These are phyloP conservation scores for Alsophila aescularia DNA, from an alignment of 2,888 invertebrate species.

Conservation along the genomic window DNA sequence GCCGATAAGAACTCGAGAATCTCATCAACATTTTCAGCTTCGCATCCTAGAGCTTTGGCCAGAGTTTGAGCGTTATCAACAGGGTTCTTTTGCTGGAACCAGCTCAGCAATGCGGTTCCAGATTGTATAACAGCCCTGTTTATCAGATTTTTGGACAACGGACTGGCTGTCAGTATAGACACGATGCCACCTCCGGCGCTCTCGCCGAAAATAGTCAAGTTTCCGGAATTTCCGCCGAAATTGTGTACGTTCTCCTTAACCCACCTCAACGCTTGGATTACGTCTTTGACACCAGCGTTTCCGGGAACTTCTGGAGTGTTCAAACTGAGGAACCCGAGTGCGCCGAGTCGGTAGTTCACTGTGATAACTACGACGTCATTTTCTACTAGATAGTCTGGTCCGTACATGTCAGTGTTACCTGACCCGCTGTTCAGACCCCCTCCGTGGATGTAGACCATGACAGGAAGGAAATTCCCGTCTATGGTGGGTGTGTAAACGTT, in stretches of 20 bases:
- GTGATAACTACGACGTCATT: constrained; percentile 84
- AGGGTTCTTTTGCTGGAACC: constrained; percentile 60
- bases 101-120: constrained; percentile 56
- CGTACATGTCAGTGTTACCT: constrained; percentile 74
- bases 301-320: constrained; percentile 77
- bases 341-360: constrained; percentile 81
- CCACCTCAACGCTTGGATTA: constrained; percentile 71
- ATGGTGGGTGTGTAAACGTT: constrained; percentile 87
- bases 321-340: constrained; percentile 70
- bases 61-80: constrained; percentile 62
- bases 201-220: constrained; percentile 73
- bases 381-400: constrained; percentile 82
- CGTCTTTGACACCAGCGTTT: constrained; percentile 75
- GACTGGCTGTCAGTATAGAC: constrained; percentile 67
- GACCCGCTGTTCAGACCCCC: constrained; percentile 82
- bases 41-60: constrained; percentile 63
- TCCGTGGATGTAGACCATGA: constrained; percentile 85
- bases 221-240: constrained; percentile 74
- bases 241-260: constrained; percentile 70
- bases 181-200: constrained; percentile 65
- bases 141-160: constrained; percentile 63
- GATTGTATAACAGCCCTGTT: constrained; percentile 73
- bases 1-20: constrained; percentile 67
- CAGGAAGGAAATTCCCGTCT: constrained; percentile 76
- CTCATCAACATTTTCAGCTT: constrained; percentile 62